phyloP scores from a whole-genome alignment of 2,797 vertebrate species.

The Caiman crocodilus region DNA sequence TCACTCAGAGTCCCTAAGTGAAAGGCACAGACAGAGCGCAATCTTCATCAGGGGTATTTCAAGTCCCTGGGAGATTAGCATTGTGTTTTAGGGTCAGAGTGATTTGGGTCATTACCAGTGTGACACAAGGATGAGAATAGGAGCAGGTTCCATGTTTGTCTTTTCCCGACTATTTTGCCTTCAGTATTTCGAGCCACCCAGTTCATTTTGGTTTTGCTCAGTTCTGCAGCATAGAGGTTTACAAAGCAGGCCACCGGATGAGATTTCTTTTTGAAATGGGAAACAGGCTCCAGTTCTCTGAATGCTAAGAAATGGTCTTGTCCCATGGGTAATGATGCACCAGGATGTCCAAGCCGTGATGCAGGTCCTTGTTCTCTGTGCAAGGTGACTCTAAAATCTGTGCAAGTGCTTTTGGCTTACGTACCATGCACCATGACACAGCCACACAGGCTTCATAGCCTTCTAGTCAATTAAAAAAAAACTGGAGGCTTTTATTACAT shows the following conservation, averaged over 20 bases:
- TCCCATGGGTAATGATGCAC: neutral
- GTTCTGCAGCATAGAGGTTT: neutral
- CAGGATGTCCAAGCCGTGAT: neutral
- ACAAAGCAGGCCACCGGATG: neutral
- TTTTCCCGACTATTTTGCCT: neutral
- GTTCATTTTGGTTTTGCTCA: neutral
- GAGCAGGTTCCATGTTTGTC: neutral
- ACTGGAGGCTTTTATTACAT: neutral
- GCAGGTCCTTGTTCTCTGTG: neutral
- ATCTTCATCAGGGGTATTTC: neutral
- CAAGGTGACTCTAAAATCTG: neutral
- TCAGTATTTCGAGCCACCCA: neutral
- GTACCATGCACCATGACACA: too few relatives aligned
- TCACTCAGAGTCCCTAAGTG: neutral
- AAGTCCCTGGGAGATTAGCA: neutral
- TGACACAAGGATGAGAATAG: neutral
- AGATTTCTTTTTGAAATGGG: neutral
- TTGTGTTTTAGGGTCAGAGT: neutral
- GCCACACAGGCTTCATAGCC: fast-evolving
- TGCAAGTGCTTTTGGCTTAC: neutral
- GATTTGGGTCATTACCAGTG: neutral
- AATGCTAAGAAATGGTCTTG: fast-evolving
- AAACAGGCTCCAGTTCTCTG: too few relatives aligned
- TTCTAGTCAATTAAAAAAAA: neutral
- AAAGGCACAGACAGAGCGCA: neutral